Evolutionary conservation across 1,140 invertebrate genomes (phyloP), one percentile per base, ranked within the genome.

Genomic region (Polypedilum vanderplanki): DNA sequence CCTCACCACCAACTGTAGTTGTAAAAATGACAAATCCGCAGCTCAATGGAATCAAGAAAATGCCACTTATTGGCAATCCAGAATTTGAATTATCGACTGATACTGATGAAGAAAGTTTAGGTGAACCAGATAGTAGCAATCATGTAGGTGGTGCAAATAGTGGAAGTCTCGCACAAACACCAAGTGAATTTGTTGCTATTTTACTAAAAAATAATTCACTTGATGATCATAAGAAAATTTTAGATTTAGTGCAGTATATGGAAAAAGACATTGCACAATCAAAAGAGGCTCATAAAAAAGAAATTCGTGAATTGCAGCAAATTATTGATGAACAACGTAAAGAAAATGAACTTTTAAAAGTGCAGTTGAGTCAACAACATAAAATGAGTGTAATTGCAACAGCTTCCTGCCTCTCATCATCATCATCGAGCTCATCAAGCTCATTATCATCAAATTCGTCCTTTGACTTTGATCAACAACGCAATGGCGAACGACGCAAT

Each of bases 21-120:
- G 46, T 75, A 7, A 77, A 76, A 65, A 20, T 40, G 9, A 18
- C 22, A 64, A 12, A 12, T 18, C 22, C 73, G 40, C 40, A 10
- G 8, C 24, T 75, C 40, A 75, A 75, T 74, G 41, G 22, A 46
- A 73, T 57, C 8, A 57, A 64, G 7, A 22, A 15, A 3, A 67
- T 74, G 22, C 33, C 40, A 75, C 17, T 40, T 70, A 70, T 73
- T 73, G 80, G 79, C 78, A 86, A 84, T 78, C 77, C 84, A n/a
- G 88, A 89, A 77, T 87, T 88, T 10, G 89, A 90, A 77, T 80
- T 90, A 40, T 87, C 86, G 2, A 87, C 87, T 7, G 87, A 88
- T 75, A 87, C 87, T 3, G 87, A 88, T 77, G 87, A 88, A 33
- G 83, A 84, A 40, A 83, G 83, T 64, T 77, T 83, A 57, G 84